Base-by-base conservation (phyloP, 2,797 vertebrate species). In the Microctenopoma lineatum region DNA sequence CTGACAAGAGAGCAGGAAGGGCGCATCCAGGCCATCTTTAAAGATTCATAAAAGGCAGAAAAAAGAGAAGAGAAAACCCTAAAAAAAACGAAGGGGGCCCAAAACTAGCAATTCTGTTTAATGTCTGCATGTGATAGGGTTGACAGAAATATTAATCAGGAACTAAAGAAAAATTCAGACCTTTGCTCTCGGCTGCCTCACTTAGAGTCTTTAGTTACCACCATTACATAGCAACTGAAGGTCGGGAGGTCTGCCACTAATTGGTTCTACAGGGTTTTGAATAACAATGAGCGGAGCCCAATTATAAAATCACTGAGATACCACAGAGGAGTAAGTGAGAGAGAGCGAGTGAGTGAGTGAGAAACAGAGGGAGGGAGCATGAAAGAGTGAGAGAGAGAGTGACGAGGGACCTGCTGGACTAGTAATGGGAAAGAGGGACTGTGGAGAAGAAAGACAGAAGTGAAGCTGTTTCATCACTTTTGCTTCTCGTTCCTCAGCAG, bases 111-210 rank as follows among this genome's bases (percentile, higher is more conserved):
- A 92, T 93, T 90, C 93, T 94, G 93, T 95, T 96, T 95, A 95
- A 95, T 90, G 94, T 93, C 90, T 94, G 82, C 63, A 68, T 87
- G 91, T 94, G 95, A 96, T 94, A 85, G 80, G 86, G 93, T 93
- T 94, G 96, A 95, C 95, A 95, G 94, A 95, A 95, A 94, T 96
- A 95, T 96, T 96, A 95, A 97, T 97, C 95, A 95, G 94, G 90
- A 89, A 92, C 90, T 91, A 91, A 92, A 93, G 91, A 88, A 94
- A 36, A 94, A 93, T 91, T 89, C 92, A 91, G 94, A 93, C 91
- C 92, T 94, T 84, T 85, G 92, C 92, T 93, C 93, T 90, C 54
- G 82, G 89, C 91, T 92, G 85, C 83, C 77, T 86, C 83, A 56
- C 89, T 94, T 89, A 80, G 58, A 93, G 93, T 88, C 95, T 89